phyloP scores from a whole-genome alignment of 2,888 invertebrate genomes.

The Bimastos eiseni region DNA sequence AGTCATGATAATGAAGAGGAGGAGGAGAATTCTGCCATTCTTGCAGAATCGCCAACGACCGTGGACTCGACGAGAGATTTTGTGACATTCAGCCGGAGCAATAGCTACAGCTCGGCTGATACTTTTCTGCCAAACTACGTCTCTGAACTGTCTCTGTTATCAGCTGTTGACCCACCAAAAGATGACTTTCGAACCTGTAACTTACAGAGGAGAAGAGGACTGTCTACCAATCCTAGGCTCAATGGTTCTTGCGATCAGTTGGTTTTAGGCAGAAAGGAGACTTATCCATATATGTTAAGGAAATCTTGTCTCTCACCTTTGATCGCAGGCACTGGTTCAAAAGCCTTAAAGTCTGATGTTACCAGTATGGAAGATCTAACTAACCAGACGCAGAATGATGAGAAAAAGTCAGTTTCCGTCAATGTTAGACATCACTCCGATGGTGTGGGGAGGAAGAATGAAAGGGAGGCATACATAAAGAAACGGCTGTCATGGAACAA shows the following conservation, averaged over 20 bases:
- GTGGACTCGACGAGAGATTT: not conserved
- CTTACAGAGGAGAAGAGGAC: not conserved
- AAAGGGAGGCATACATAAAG: not conserved
- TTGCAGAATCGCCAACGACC: not conserved
- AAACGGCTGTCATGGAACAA: not conserved
- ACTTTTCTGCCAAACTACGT: constrained; percentile 29
- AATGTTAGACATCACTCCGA: not conserved
- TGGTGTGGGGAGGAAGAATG: not conserved
- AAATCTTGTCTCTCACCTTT: not conserved
- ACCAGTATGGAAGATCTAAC: not conserved
- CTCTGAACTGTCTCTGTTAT: not conserved
- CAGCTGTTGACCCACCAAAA: not conserved
- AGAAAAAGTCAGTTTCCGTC: not conserved
- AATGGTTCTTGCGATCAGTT: constrained; percentile 19
- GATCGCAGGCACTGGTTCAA: not conserved
- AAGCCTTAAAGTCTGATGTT: not conserved
- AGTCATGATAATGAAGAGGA: constrained; percentile 23
- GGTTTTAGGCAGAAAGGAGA: not conserved
- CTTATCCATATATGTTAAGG: not conserved
- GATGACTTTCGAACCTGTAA: not conserved
- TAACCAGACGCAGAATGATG: not conserved
- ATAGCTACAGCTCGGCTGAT: constrained; percentile 35
- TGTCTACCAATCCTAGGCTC: not conserved
- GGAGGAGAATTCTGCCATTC: not conserved
- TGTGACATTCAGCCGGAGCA: constrained; percentile 9